These are phyloP conservation scores for Nannoperca australis DNA, from an alignment of 2,797 vertebrate genomes.

Conservation along the genomic window DNA sequence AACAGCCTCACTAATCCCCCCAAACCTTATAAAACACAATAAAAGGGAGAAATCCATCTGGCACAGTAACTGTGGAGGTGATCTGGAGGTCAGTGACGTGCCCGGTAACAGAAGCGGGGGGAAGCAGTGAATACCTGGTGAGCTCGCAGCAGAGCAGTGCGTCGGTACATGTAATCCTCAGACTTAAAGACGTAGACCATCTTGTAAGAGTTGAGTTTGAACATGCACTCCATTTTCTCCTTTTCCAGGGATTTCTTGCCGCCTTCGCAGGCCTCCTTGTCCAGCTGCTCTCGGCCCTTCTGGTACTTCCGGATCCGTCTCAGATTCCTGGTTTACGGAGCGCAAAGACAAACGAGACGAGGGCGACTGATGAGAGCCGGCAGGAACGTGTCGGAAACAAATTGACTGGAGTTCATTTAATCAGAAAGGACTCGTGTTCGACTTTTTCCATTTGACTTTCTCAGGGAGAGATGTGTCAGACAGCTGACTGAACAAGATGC, in stretches of 20 bases:
- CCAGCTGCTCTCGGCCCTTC: constrained; percentile 91
- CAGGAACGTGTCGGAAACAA: constrained; percentile 6
- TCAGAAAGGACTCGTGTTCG: neutral
- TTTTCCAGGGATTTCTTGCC: constrained; percentile 89
- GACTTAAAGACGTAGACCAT: constrained; percentile 99
- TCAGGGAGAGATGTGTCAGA: neutral
- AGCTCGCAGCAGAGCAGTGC: constrained; percentile 94
- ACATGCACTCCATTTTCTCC: constrained; percentile 97
- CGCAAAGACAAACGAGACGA: constrained; percentile 3
- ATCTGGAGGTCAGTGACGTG: neutral
- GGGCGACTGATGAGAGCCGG: constrained; percentile 9
- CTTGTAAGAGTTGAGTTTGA: constrained; percentile 99
- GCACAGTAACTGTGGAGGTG: neutral
- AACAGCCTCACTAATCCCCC: neutral
- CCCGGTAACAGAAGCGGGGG: neutral
- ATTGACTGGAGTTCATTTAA: neutral
- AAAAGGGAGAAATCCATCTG: neutral
- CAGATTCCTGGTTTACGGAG: constrained; percentile 88
- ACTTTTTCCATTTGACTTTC: constrained; percentile 10
- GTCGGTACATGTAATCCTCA: constrained; percentile 98
- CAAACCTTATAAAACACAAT: neutral
- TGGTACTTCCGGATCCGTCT: constrained; percentile 97
- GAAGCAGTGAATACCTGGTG: constrained; percentile 89
- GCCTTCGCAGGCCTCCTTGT: constrained; percentile 90
- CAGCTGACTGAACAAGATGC: neutral